Evolutionary conservation across 2,888 invertebrate species (phyloP).

Genomic region (Ormyrus nitidulus): DNA sequence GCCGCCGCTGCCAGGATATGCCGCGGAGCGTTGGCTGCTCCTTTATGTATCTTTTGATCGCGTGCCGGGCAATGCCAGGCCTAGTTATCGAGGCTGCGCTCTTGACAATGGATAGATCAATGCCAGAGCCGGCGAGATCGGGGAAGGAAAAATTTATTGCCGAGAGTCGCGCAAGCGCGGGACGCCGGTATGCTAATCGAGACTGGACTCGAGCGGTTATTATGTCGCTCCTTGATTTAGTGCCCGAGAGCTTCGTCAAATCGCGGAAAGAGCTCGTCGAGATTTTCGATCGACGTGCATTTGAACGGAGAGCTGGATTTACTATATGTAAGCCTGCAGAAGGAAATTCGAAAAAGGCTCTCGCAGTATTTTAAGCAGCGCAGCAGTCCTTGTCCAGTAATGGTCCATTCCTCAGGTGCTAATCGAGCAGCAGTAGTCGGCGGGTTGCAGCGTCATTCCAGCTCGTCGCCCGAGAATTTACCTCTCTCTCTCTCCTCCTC

Average conservation of each 20-base stretch:
- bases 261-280: no score
- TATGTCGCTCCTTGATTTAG: no score
- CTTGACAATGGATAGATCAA: conserved; percentile 42
- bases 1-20: conserved; percentile 54
- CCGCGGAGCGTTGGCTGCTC: background rate
- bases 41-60: background rate
- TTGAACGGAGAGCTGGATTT: no score
- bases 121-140: background rate
- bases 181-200: background rate
- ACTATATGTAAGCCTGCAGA: no score
- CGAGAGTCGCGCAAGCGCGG: no score
- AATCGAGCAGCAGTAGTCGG: background rate
- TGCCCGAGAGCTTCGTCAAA: no score
- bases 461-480: background rate
- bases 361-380: background rate
- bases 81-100: conserved; percentile 57
- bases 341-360: no score
- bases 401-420: background rate
- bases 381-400: background rate
- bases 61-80: background rate
- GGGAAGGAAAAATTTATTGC: no score
- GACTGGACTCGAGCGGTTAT: no score
- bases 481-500: background rate
- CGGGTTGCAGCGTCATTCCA: no score
- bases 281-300: no score